Evolutionary conservation across 2,888 invertebrate genomes (phyloP), one percentile per base, ranked within the genome.

Genomic region (Eupithecia exiguata): DNA sequence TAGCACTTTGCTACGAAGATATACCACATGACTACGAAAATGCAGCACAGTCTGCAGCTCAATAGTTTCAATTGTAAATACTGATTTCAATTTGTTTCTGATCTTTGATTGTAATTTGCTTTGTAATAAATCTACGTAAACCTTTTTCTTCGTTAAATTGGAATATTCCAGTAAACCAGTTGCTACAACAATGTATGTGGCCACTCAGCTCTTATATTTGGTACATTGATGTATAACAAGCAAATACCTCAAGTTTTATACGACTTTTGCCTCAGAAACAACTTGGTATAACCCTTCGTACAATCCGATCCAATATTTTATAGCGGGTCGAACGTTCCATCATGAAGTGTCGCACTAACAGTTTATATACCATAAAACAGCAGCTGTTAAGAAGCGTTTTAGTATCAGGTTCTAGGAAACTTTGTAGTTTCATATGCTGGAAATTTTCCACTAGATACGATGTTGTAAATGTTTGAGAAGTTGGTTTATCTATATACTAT

Each of bases 331-430:
- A 58, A 70, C 72, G 73, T 75, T 74, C 74, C 75, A 61, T 68
- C 75, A 76, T 68, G 77, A 74, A 79, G 77, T 79, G 77, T 70
- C 62, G 43, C 75, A 78, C 75, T 66, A 38, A 77, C 76, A 76
- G 77, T 79, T 78, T 76, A 79, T 77, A 71, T 49, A 70, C 71
- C 75, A 74, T 80, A 80, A 80, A 80, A 71, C 74, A 53, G 69
- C 73, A 77, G 74, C 77, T 77, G 76, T 77, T 79, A 79, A 79
- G 72, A 71, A 71, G 71, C 61, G 53, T 69, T 75, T 71, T 71
- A 69, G 63, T 73, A 68, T 71, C 71, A 1, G 40, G 35, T 61
- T 73, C 72, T 38, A 25, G 71, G 69, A 25, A 30, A 72, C 66
- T 70, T 66, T 68, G 43, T 63, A 68, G 63, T 62, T 66, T 61